phyloP scores from a whole-genome alignment of 2,797 vertebrate species.

The Callimico goeldii region DNA sequence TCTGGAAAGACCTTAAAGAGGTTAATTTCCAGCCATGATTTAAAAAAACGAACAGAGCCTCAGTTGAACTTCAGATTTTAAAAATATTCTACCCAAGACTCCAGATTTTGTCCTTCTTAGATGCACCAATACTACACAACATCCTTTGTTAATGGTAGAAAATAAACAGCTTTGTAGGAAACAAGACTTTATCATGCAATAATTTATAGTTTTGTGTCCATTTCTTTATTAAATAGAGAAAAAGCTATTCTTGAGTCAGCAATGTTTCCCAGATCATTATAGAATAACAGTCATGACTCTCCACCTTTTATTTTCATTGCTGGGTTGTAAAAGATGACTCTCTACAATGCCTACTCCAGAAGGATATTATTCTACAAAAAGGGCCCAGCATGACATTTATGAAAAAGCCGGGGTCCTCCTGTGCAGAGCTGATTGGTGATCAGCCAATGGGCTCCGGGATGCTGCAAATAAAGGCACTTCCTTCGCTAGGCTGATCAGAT shows the following conservation, averaged over 20 bases:
- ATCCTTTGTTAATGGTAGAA: neutral
- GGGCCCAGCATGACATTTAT: slow-evolving; percentile 76
- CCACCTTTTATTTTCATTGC: slow-evolving; percentile 68
- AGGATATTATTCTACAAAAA: slow-evolving; percentile 79
- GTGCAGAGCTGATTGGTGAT: slow-evolving; percentile 76
- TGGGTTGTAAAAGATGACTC: slow-evolving; percentile 53
- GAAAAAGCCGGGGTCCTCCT: slow-evolving; percentile 72
- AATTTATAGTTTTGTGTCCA: slow-evolving; percentile 34
- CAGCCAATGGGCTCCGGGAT: slow-evolving; percentile 36
- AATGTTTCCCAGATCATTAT: slow-evolving; percentile 60
- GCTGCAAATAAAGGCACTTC: slow-evolving; percentile 61
- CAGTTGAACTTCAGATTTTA: slow-evolving; percentile 14
- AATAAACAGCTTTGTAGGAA: slow-evolving; percentile 46
- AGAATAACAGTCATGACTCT: slow-evolving; percentile 73
- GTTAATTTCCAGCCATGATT: neutral
- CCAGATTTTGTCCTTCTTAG: slow-evolving; percentile 9
- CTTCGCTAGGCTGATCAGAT: neutral
- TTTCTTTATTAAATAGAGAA: slow-evolving; percentile 50
- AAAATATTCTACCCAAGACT: neutral
- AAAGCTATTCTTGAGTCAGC: slow-evolving; percentile 53
- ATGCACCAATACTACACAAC: neutral
- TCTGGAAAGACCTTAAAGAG: neutral
- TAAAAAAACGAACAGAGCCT: neutral
- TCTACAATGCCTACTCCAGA: slow-evolving; percentile 55
- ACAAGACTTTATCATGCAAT: neutral